phyloP scores from a whole-genome alignment of 2,888 invertebrate genomes.

The Oegoconia quadripuncta region DNA sequence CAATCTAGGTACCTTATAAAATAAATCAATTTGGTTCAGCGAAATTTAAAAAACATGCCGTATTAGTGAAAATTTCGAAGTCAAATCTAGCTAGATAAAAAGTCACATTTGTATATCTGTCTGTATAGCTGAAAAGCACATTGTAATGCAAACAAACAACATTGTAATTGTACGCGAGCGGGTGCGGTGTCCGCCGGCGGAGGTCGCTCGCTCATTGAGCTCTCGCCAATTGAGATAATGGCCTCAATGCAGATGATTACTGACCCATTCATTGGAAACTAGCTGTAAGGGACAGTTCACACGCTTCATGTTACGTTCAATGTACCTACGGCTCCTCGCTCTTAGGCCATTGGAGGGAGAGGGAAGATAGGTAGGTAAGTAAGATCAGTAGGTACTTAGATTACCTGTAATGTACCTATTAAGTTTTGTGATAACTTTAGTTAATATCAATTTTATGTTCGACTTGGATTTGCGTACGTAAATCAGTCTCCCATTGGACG shows the following conservation, averaged over 20 bases:
- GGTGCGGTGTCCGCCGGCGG: conserved; percentile 69
- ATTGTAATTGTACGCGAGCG: conserved; percentile 24
- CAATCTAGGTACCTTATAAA: no score
- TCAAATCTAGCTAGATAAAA: background rate
- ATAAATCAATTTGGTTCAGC: no score
- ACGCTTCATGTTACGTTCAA: background rate
- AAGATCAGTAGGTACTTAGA: no score
- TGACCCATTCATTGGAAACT: conserved; percentile 30
- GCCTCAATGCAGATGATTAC: conserved; percentile 75
- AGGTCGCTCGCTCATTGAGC: conserved; percentile 66
- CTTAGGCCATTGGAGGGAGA: no score
- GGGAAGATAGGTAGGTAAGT: no score
- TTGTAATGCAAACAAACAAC: conserved; percentile 34
- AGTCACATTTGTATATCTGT: background rate
- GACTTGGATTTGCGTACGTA: no score
- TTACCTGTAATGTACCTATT: no score
- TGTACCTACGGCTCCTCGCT: background rate
- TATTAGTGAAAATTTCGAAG: no score
- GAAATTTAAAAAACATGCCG: no score
- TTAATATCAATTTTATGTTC: no score
- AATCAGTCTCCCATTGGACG: no score
- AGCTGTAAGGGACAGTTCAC: conserved; percentile 4
- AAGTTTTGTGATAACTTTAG: no score
- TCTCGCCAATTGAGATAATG: conserved; percentile 76
- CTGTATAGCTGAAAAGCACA: conserved; percentile 23